Evolutionary conservation across 2,113 vertebrate species (phyloP).

Genomic region (Chrysochloris asiatica): DNA sequence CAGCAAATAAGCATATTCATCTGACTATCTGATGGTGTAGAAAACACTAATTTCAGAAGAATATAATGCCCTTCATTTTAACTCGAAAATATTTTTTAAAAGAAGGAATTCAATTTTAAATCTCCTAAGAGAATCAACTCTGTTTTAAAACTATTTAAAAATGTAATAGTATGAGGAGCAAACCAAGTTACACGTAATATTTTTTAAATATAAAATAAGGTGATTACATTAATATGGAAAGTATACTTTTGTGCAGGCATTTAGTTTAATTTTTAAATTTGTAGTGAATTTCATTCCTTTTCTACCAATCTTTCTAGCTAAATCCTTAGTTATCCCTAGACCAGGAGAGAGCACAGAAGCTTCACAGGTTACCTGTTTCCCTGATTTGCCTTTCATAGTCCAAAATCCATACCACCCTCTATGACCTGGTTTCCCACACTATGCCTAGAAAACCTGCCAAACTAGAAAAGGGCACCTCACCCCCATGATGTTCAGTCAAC

Average conservation of each 20-base stretch:
- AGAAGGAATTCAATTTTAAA: conserved; percentile 21
- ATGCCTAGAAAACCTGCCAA: background rate
- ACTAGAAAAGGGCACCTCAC: conserved; percentile 41
- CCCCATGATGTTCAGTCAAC: conserved; percentile 55
- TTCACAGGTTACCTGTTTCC: conserved; percentile 39
- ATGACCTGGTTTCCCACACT: background rate
- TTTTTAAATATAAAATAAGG: conserved; percentile 29
- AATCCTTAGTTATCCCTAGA: conserved; percentile 18
- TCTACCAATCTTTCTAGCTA: conserved; percentile 15
- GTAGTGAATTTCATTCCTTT: conserved; percentile 39
- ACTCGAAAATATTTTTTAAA: conserved; percentile 3
- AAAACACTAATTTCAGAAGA: conserved; percentile 43
- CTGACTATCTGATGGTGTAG: background rate
- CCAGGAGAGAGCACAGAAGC: background rate
- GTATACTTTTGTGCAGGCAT: conserved; percentile 22
- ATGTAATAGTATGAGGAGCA: conserved; percentile 13
- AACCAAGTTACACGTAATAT: conserved; percentile 13
- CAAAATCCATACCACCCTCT: background rate
- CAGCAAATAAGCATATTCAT: conserved; percentile 26
- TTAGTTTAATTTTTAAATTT: conserved; percentile 49
- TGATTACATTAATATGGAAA: background rate
- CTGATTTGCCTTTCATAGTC: conserved; percentile 12
- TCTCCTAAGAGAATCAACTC: background rate
- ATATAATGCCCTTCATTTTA: conserved; percentile 30
- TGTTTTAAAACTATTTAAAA: conserved; percentile 46